A percentile compares a stretch with the other conserved stretches of the same genome.
These are phyloP conservation scores for Nannoperca obscura DNA, from an alignment of 2,797 vertebrate species.

Conservation along the genomic window DNA sequence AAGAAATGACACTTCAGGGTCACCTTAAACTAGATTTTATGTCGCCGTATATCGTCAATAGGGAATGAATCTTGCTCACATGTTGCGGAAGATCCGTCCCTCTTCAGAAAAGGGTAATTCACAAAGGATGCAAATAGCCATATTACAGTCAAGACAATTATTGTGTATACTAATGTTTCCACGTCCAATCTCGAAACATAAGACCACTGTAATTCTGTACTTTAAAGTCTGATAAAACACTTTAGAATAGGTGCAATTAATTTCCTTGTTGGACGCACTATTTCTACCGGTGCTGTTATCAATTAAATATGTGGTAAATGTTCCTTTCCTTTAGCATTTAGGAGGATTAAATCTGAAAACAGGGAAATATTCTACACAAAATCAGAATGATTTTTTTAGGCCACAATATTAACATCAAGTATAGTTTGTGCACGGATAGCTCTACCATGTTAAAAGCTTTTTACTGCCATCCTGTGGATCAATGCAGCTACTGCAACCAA, in stretches of 20 bases:
- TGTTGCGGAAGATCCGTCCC: no score
- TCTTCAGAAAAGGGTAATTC: background rate
- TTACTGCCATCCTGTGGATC: slow-evolving; percentile 62
- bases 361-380: no score
- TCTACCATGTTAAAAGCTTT: background rate
- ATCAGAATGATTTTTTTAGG: no score
- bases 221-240: background rate
- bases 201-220: background rate
- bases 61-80: background rate
- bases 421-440: no score
- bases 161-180: background rate
- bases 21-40: background rate
- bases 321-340: background rate
- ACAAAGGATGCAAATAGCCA: background rate
- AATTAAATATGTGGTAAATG: background rate
- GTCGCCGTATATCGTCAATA: background rate
- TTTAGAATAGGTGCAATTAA: background rate
- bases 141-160: background rate
- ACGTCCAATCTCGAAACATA: background rate
- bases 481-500: background rate
- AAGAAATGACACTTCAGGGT: no score
- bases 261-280: background rate
- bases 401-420: no score
- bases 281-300: background rate
- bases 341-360: no score